Percentiles rank a stretch among this genome's conserved stretches.
Conservation (phyloP, 2,888 invertebrate species). For the Zonitis immaculata region DNA sequence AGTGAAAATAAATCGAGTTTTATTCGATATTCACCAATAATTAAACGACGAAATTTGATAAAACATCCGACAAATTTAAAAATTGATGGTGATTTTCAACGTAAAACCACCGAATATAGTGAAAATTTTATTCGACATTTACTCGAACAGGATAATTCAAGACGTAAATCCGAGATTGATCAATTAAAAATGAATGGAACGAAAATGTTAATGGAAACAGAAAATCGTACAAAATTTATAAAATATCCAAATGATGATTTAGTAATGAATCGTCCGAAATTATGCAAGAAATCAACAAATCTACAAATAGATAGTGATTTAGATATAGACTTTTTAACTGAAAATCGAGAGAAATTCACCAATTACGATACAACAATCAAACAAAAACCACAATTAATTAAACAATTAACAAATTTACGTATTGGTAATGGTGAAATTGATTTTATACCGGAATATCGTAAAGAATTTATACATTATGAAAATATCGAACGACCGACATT, state of each 20-base stretch:
- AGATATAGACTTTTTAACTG: constrained; percentile 43
- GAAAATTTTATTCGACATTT: constrained; percentile 50
- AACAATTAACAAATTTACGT: constrained; percentile 48
- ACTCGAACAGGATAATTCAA: too few relatives aligned
- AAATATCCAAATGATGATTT: constrained; percentile 49
- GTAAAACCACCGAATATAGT: constrained; percentile 48
- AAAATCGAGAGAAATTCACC: constrained; percentile 47
- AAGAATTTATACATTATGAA: constrained; percentile 39
- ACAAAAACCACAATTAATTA: constrained; percentile 46
- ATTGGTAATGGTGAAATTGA: constrained; percentile 49
- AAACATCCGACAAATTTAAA: constrained; percentile 49
- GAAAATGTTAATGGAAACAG: too few relatives aligned
- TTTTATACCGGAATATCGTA: constrained; percentile 49
- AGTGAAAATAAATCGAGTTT: constrained; percentile 11
- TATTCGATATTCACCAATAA: constrained; percentile 4
- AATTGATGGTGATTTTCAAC: constrained; percentile 51
- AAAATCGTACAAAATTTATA: constrained; percentile 51
- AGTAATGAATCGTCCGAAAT: constrained; percentile 41
- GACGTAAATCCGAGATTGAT: too few relatives aligned
- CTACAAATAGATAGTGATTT: constrained; percentile 51
- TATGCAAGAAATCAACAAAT: constrained; percentile 47
- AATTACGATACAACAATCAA: constrained; percentile 46
- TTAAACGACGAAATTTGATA: constrained; percentile 32
- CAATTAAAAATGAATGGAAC: too few relatives aligned
- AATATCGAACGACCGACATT: constrained; percentile 32